phyloP scores from a whole-genome alignment of 2,888 invertebrate genomes.

The Laspeyria flexula region DNA sequence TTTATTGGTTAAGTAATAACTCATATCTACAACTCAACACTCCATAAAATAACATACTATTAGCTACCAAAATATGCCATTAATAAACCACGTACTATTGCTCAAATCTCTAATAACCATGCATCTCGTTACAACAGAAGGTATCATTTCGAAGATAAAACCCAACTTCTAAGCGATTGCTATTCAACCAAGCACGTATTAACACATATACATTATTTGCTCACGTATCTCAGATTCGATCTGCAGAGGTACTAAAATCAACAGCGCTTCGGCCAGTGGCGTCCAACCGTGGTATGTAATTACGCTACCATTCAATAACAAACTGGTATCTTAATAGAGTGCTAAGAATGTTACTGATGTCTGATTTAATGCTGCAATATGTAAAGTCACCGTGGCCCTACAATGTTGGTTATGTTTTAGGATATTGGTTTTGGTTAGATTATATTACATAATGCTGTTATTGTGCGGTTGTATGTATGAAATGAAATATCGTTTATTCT shows the following conservation, averaged over 20 bases:
- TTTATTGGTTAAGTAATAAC: too few species aligned
- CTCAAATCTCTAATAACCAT: slow-evolving; percentile 27
- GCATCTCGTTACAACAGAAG: slow-evolving; percentile 43
- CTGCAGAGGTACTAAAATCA: slow-evolving; percentile 58
- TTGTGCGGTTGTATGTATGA: neutral
- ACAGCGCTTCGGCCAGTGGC: slow-evolving; percentile 71
- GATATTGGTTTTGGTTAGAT: slow-evolving; percentile 11
- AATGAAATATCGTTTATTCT: too few species aligned
- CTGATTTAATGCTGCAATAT: slow-evolving; percentile 44
- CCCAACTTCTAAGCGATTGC: slow-evolving; percentile 35
- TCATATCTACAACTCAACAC: too few species aligned
- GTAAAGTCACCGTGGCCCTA: slow-evolving; percentile 8
- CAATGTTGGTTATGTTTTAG: slow-evolving; percentile 19
- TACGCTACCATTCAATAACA: slow-evolving; percentile 73
- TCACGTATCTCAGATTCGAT: slow-evolving; percentile 67
- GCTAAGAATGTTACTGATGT: slow-evolving; percentile 70
- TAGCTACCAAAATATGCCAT: slow-evolving; percentile 29
- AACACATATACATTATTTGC: slow-evolving; percentile 60
- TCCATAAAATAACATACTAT: neutral
- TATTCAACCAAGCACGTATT: slow-evolving; percentile 47
- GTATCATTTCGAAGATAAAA: slow-evolving; percentile 45
- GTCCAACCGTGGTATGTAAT: slow-evolving; percentile 62
- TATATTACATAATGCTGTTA: neutral
- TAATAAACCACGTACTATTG: slow-evolving; percentile 32
- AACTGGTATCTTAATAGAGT: slow-evolving; percentile 76